phyloP scores from a whole-genome alignment of 2,113 vertebrate species.

The Stegostoma tigrinum region DNA sequence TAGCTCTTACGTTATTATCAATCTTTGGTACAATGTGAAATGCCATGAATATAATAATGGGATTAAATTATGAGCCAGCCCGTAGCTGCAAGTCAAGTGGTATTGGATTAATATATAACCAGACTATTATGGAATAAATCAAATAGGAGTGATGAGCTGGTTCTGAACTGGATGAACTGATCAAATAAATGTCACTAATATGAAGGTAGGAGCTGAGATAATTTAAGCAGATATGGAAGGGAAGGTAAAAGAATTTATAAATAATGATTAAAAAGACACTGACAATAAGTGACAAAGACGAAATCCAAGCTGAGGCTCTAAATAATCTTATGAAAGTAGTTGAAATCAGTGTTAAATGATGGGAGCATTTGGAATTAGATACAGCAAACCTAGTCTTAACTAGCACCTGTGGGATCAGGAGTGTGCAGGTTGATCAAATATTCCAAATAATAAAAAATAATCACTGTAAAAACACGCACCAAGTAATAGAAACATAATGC shows the following conservation, averaged over 20 bases:
- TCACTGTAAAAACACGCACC: no score
- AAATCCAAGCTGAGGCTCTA: not conserved
- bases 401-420: no score
- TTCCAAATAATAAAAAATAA: no score
- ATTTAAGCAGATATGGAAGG: not conserved
- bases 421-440: no score
- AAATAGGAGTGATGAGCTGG: not conserved
- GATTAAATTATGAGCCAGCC: not conserved
- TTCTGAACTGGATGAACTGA: not conserved
- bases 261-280: not conserved
- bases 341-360: not conserved
- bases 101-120: not conserved
- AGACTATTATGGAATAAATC: not conserved
- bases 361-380: not conserved
- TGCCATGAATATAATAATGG: not conserved
- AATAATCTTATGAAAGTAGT: not conserved
- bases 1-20: not conserved
- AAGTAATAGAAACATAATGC: no score
- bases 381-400: no score
- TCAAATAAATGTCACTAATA: not conserved
- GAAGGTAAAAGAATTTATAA: not conserved
- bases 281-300: not conserved
- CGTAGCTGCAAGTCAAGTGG: not conserved
- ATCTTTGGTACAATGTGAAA: not conserved
- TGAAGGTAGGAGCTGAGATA: not conserved